phyloP scores from a whole-genome alignment of 2,797 vertebrate genomes.

The Echiichthys vipera region DNA sequence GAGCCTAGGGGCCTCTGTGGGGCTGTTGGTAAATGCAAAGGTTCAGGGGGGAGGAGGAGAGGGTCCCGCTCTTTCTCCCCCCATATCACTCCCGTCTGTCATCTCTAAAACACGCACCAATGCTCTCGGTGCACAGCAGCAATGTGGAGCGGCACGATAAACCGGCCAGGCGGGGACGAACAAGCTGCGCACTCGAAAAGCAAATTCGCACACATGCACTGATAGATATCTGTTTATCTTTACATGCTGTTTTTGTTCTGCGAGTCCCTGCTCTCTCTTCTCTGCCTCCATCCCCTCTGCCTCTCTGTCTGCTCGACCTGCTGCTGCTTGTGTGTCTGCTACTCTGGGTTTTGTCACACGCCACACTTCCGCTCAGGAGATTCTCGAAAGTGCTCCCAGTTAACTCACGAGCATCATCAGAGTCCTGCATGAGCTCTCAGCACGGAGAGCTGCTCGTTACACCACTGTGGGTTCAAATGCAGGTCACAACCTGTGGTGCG shows the following conservation, averaged over 20 bases:
- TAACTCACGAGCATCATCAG: background rate
- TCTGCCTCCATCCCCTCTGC: background rate
- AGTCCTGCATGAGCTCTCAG: background rate
- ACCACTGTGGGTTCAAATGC: background rate
- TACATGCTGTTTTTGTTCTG: conserved; percentile 42
- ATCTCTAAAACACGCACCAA: conserved; percentile 49
- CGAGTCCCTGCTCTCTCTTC: conserved; percentile 1
- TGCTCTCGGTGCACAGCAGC: conserved; percentile 34
- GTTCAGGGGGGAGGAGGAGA: background rate
- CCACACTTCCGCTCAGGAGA: background rate
- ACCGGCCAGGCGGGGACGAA: conserved; percentile 35
- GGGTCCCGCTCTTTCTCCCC: conserved; percentile 4
- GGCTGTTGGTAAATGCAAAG: conserved; percentile 28
- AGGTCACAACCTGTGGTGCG: conserved; percentile 15
- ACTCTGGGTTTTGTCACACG: background rate
- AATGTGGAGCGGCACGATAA: conserved; percentile 68
- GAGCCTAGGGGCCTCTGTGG: conserved; percentile 25
- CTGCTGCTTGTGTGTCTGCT: background rate
- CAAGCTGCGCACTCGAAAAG: conserved; percentile 32
- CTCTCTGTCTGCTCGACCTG: background rate
- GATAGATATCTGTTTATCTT: conserved; percentile 54
- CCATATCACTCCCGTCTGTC: conserved; percentile 38
- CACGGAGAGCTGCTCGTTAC: background rate
- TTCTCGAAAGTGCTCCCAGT: background rate
- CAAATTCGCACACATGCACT: conserved; percentile 8